Conservation (phyloP, 2,888 invertebrate species). For the Exocentrus adspersus region DNA sequence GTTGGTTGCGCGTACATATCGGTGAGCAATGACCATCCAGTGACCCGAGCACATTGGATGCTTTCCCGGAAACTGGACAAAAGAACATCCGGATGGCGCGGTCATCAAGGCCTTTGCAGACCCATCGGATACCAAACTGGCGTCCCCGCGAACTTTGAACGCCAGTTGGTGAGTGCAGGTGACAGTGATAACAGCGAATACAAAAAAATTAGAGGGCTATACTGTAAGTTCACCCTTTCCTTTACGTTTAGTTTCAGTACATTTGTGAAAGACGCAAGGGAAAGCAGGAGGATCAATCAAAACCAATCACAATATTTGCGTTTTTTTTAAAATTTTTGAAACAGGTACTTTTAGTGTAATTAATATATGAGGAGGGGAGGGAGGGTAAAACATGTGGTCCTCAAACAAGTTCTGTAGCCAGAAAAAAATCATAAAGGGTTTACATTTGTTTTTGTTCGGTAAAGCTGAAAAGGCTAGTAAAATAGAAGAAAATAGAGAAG, state of each 20-base stretch:
- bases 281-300: background rate
- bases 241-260: background rate
- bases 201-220: slow-evolving; percentile 48
- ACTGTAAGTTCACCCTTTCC: slow-evolving; percentile 47
- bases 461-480: too few species aligned
- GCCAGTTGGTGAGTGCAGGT: slow-evolving; percentile 58
- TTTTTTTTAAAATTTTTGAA: background rate
- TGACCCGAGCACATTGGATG: slow-evolving; percentile 61
- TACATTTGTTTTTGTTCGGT: too few species aligned
- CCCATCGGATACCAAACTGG: slow-evolving; percentile 34
- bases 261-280: background rate
- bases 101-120: slow-evolving; percentile 54
- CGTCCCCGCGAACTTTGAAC: slow-evolving; percentile 43
- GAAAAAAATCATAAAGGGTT: too few species aligned
- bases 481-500: too few species aligned
- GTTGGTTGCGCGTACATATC: slow-evolving; percentile 34
- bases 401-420: too few species aligned
- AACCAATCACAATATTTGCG: background rate
- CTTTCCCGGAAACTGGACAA: slow-evolving; percentile 65
- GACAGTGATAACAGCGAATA: slow-evolving; percentile 53
- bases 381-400: background rate
- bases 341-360: too few species aligned
- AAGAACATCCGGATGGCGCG: slow-evolving; percentile 61
- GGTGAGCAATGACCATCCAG: slow-evolving; percentile 63
- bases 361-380: background rate